Conservation (phyloP, 2,888 invertebrate genomes). For the Drosophila limbata region DNA sequence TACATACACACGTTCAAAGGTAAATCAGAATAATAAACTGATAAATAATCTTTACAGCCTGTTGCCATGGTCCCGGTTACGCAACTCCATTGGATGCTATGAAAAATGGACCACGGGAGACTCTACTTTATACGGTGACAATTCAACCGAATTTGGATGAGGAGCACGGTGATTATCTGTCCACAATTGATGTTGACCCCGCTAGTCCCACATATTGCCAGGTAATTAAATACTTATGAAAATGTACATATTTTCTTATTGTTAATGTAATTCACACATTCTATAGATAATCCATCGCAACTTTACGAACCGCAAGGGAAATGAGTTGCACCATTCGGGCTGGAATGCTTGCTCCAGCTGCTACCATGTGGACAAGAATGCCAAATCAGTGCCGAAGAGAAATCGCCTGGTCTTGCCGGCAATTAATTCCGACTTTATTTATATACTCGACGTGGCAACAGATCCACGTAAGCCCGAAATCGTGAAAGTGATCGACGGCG, state of each 20-base stretch:
- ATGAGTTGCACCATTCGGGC: constrained; percentile 97
- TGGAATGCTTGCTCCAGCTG: constrained; percentile 99
- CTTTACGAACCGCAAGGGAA: constrained; percentile 90
- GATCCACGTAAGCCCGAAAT: constrained; percentile 91
- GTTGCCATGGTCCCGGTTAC: constrained; percentile 90
- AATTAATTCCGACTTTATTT: constrained; percentile 92
- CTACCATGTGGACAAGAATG: constrained; percentile 85
- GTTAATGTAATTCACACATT: background rate
- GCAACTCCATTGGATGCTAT: constrained; percentile 93
- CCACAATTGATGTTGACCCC: constrained; percentile 96
- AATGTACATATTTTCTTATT: background rate
- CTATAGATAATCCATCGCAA: constrained; percentile 94
- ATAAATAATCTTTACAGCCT: constrained; percentile 64
- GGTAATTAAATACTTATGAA: constrained; percentile 86
- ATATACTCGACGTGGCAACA: constrained; percentile 92
- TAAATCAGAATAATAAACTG: constrained; percentile 5
- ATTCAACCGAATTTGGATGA: constrained; percentile 89
- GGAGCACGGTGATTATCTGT: constrained; percentile 93
- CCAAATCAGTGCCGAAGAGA: constrained; percentile 87
- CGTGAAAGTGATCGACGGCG: constrained; percentile 92
- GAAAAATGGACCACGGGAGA: constrained; percentile 92
- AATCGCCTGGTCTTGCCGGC: constrained; percentile 94
- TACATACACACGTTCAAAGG: background rate
- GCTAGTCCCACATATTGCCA: constrained; percentile 93
- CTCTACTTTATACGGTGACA: constrained; percentile 95